A percentile compares a stretch with the other conserved stretches of the same genome.
Conservation (phyloP, 2,113 vertebrate genomes). For the Stigmatopora argus region DNA sequence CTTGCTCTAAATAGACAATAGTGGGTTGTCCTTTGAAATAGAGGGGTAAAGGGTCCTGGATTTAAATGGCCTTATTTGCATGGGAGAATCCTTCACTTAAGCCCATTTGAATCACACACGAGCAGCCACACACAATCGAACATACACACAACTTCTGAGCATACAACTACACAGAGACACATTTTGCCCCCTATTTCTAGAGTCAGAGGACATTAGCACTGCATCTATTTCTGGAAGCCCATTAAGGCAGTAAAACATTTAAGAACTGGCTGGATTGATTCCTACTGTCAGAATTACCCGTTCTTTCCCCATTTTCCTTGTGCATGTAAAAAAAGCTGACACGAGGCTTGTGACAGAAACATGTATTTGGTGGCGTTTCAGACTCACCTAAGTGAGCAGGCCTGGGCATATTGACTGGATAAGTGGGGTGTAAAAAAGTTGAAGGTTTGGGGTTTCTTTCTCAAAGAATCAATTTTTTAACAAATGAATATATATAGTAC, state of each 20-base stretch:
- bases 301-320: conserved; percentile 49
- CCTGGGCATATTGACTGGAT: conserved; percentile 19
- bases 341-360: conserved; percentile 67
- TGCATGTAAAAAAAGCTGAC: conserved; percentile 55
- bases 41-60: conserved; percentile 42
- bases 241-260: conserved; percentile 72
- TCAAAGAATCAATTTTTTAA: conserved; percentile 63
- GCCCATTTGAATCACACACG: conserved; percentile 41
- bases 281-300: conserved; percentile 59
- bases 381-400: conserved; percentile 57
- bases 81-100: conserved; percentile 61
- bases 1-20: conserved; percentile 62
- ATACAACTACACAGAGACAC: conserved; percentile 40
- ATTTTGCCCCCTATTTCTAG: conserved; percentile 33
- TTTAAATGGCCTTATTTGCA: conserved; percentile 67
- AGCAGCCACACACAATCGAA: conserved; percentile 21
- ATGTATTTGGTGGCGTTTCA: conserved; percentile 52
- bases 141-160: conserved; percentile 12
- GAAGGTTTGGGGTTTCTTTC: conserved; percentile 21
- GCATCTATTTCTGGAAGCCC: conserved; percentile 69
- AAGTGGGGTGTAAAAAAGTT: conserved; percentile 12
- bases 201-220: conserved; percentile 65
- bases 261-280: conserved; percentile 60
- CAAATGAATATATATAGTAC: conserved; percentile 53
- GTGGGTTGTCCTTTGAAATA: conserved; percentile 51